Evolutionary conservation across 2,797 vertebrate species (phyloP).

Genomic region (Florisuga fusca): DNA sequence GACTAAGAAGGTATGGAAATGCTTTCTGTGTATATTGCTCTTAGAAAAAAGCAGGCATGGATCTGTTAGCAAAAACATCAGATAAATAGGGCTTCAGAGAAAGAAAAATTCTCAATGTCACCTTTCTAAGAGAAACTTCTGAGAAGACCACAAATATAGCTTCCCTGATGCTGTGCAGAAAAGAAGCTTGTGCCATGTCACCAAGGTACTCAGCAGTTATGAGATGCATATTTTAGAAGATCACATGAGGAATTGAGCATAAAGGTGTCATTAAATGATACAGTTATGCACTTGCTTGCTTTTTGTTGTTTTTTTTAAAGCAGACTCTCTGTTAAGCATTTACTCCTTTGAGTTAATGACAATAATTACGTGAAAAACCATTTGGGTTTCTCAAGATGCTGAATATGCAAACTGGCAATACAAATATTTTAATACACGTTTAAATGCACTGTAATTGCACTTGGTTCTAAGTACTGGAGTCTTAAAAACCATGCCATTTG

Average conservation of each 20-base stretch:
- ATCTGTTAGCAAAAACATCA: neutral
- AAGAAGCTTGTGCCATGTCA: neutral
- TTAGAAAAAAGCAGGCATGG: neutral
- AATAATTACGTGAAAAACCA: constrained; percentile 63
- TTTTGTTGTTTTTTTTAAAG: neutral
- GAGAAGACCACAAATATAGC: neutral
- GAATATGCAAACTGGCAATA: constrained; percentile 58
- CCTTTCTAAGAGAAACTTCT: neutral
- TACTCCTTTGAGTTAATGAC: constrained; percentile 39
- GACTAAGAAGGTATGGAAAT: neutral
- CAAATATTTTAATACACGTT: constrained; percentile 56
- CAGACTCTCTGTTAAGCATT: constrained; percentile 20
- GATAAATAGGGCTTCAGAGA: neutral
- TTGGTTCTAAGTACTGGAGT: constrained; percentile 26
- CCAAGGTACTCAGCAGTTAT: neutral
- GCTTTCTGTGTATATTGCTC: neutral
- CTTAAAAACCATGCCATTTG: constrained; percentile 1
- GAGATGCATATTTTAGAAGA: constrained; percentile 29
- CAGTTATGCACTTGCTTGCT: neutral
- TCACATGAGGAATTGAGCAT: neutral
- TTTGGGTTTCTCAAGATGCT: constrained; percentile 26
- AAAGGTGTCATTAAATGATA: constrained; percentile 20
- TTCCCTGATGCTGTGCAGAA: neutral
- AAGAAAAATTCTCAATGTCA: constrained; percentile 17
- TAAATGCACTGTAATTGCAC: constrained; percentile 54